Conservation (phyloP, 2,113 vertebrate species). For the Thymallus thymallus region DNA sequence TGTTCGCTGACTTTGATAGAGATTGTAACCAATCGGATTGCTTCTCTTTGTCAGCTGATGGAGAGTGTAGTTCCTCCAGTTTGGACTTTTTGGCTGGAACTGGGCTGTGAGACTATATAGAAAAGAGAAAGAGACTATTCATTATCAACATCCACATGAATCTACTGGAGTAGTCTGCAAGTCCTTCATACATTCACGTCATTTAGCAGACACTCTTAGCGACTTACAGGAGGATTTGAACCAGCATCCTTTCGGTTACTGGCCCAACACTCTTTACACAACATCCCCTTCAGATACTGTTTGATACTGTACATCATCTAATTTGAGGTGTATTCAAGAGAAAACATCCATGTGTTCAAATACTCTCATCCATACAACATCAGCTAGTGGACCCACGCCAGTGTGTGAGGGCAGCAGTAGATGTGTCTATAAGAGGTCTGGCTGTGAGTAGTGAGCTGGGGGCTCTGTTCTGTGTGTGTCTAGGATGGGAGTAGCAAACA, state of each 20-base stretch:
- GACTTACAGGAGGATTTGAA: no score
- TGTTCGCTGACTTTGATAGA: slow-evolving; percentile 69
- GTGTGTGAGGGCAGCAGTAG: no score
- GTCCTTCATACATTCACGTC: no score
- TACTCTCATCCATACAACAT: neutral
- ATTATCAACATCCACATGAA: slow-evolving; percentile 8
- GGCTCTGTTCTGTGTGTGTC: neutral
- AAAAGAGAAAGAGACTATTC: slow-evolving; percentile 20
- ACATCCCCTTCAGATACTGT: neutral
- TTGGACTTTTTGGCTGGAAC: slow-evolving; percentile 68
- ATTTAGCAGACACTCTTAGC: no score
- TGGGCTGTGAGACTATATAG: slow-evolving; percentile 68
- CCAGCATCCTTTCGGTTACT: no score
- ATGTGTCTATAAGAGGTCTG: neutral
- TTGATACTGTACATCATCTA: neutral
- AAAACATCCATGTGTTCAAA: neutral
- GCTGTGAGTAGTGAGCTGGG: neutral
- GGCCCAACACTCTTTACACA: no score
- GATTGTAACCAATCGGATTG: slow-evolving; percentile 72
- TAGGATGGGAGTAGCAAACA: no score
- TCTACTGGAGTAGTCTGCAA: neutral
- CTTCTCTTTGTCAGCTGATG: slow-evolving; percentile 64
- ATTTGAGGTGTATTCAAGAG: neutral
- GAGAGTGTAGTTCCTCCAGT: slow-evolving; percentile 62
- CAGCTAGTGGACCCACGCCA: neutral